A percentile compares a stretch with the other conserved stretches of the same genome.
Conservation (phyloP, 2,797 vertebrate genomes). For the Chromobotia macracanthus region DNA sequence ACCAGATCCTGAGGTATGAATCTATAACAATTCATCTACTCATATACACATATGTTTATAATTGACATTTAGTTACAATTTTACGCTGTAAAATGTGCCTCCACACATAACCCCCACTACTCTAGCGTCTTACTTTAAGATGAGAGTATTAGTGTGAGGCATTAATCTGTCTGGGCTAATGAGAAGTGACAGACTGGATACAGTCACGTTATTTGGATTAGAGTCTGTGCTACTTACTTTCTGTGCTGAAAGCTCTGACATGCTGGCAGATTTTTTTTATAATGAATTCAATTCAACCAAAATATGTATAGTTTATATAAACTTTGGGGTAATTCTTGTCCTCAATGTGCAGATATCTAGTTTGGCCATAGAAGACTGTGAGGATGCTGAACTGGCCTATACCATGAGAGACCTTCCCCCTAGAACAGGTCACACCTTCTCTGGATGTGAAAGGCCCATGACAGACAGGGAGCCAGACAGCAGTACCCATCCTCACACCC, state of each 20-base stretch:
- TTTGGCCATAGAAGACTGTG: constrained; percentile 80
- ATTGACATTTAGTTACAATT: constrained; percentile 32
- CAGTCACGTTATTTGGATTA: constrained; percentile 43
- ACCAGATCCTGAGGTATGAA: constrained; percentile 72
- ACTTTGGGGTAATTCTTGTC: not conserved
- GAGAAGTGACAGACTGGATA: constrained; percentile 69
- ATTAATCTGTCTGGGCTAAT: constrained; percentile 76
- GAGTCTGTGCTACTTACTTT: not conserved
- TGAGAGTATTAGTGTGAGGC: constrained; percentile 68
- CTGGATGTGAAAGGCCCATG: constrained; percentile 26
- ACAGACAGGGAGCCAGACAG: constrained; percentile 51
- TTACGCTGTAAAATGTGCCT: constrained; percentile 40
- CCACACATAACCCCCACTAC: constrained; percentile 65
- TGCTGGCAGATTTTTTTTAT: too few relatives aligned
- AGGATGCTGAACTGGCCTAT: constrained; percentile 81
- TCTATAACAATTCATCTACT: not conserved
- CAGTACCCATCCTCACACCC: constrained; percentile 39
- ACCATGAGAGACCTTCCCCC: constrained; percentile 79
- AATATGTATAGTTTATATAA: not conserved
- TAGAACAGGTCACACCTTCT: constrained; percentile 44
- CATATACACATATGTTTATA: not conserved
- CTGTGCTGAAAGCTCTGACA: not conserved
- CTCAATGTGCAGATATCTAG: constrained; percentile 67
- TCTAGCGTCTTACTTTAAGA: constrained; percentile 59
- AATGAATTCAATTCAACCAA: too few relatives aligned